Evolutionary conservation across 2,113 vertebrate species (phyloP).

Genomic region (Pteruthius melanotis): DNA sequence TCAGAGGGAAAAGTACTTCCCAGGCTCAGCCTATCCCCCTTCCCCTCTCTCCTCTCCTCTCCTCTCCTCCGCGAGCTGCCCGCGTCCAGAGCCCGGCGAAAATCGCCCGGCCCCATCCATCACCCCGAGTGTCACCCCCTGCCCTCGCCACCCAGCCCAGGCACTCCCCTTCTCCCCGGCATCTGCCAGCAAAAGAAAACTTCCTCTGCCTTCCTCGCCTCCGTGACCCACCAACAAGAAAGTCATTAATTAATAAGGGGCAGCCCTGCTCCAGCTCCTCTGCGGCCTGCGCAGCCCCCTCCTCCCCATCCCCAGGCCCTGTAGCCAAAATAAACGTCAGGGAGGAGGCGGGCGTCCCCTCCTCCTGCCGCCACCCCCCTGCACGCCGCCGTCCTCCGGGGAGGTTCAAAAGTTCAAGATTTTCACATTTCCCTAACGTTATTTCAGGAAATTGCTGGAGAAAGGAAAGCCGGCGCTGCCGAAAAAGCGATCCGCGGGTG

Average conservation of each 20-base stretch:
- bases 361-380: slow-evolving; percentile 2
- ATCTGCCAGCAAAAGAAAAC: slow-evolving; percentile 54
- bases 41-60: not conserved
- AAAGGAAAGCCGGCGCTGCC: slow-evolving; percentile 41
- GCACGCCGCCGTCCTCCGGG: slow-evolving; percentile 43
- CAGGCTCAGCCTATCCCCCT: not conserved
- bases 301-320: not conserved
- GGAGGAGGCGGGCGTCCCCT: slow-evolving; percentile 9
- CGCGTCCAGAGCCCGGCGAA: not conserved
- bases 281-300: not conserved
- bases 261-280: not conserved
- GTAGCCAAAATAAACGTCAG: slow-evolving; percentile 57
- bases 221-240: not conserved
- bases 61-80: not conserved
- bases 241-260: slow-evolving; percentile 43
- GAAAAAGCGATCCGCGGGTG: not conserved
- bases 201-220: slow-evolving; percentile 45
- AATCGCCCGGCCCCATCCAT: not conserved
- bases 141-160: slow-evolving; percentile 17
- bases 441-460: slow-evolving; percentile 30
- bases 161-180: slow-evolving; percentile 10
- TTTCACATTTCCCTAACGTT: slow-evolving; percentile 33
- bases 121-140: not conserved
- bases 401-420: slow-evolving; percentile 52
- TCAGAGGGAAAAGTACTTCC: slow-evolving; percentile 47